Percentiles rank a stretch among this genome's conserved stretches.
Conservation (phyloP, 2,888 invertebrate species). For the Ectemnius continuus region DNA sequence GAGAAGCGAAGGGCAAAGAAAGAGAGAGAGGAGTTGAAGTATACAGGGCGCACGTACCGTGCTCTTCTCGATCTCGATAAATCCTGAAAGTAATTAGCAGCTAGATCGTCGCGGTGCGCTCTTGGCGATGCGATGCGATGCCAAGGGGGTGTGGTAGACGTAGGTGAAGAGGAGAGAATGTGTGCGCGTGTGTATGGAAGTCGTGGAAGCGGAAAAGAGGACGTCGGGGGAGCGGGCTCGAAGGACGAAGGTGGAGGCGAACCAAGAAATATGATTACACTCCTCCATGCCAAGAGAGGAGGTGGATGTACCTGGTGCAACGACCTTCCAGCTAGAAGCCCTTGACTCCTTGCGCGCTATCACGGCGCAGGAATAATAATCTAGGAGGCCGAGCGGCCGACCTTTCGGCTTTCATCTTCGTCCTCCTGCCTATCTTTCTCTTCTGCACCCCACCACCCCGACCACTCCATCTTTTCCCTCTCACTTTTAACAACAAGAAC, state of each 20-base stretch:
- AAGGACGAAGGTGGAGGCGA: conserved; percentile 36
- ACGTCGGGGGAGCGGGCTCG: conserved; percentile 5
- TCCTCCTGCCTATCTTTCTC: not conserved
- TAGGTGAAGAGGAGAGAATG: no score
- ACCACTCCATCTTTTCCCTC: no score
- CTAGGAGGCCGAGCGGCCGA: conserved; percentile 36
- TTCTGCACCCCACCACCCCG: not conserved
- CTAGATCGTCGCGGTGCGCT: conserved; percentile 33
- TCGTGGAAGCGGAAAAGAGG: conserved; percentile 6
- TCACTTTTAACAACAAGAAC: no score
- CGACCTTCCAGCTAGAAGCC: conserved; percentile 53
- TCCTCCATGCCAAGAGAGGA: conserved; percentile 36
- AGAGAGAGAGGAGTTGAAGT: no score
- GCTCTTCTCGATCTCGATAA: conserved; percentile 42
- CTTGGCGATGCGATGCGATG: conserved; percentile 12
- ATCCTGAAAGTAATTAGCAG: conserved; percentile 54
- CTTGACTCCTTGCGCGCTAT: conserved; percentile 51
- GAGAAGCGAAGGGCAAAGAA: no score
- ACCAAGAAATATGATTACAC: conserved; percentile 59
- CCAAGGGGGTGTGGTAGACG: not conserved
- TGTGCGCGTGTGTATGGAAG: no score
- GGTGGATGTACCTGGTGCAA: conserved; percentile 45
- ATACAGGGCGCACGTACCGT: no score
- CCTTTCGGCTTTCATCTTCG: conserved; percentile 35
- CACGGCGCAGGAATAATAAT: conserved; percentile 47